phyloP scores from a whole-genome alignment of 2,113 vertebrate genomes.

The Aphelocoma coerulescens region DNA sequence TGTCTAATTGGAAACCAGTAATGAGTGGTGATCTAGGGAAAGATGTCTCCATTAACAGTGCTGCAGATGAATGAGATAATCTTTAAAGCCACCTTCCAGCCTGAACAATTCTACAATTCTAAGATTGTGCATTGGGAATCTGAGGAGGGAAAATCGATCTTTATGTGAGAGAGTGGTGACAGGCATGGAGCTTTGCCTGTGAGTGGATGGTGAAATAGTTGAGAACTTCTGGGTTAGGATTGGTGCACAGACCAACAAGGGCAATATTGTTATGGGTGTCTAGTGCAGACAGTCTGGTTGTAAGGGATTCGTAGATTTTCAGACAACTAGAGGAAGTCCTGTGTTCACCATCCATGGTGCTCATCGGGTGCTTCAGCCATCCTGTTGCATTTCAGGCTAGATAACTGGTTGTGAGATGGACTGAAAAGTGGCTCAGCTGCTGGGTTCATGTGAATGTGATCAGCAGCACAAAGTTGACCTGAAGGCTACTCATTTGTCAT shows the following conservation, averaged over 20 bases:
- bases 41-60: background rate
- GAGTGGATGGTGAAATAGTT: background rate
- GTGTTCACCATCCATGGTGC: fast-evolving
- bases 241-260: background rate
- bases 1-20: background rate
- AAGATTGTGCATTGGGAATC: background rate
- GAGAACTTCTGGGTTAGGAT: background rate
- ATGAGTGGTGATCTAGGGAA: background rate
- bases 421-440: background rate
- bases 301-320: background rate
- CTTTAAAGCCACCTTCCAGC: background rate
- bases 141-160: background rate
- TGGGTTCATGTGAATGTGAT: background rate
- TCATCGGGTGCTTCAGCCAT: background rate
- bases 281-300: background rate
- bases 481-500: background rate
- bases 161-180: background rate
- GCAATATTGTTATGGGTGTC: background rate
- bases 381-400: background rate
- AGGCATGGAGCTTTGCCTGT: background rate
- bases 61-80: fast-evolving
- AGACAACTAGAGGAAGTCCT: background rate
- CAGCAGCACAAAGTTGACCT: background rate
- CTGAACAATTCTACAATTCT: background rate
- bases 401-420: background rate